Percentiles rank a stretch among this genome's conserved stretches.
phyloP scores from a whole-genome alignment of 35 echinoderm and acorn worm genomes.

The Nesometra sesokonis region DNA sequence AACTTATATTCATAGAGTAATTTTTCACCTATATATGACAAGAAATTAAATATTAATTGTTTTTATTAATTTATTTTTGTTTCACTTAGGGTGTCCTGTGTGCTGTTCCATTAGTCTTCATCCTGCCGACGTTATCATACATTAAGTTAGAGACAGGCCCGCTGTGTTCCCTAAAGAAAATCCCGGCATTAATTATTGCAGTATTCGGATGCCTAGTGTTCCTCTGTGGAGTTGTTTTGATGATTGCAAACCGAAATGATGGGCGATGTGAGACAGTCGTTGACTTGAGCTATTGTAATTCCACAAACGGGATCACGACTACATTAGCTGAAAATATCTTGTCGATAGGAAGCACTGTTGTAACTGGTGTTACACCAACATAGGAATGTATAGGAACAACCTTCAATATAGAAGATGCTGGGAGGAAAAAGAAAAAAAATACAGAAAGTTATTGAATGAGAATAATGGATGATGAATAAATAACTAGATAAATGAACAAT shows the following conservation, averaged over 20 bases:
- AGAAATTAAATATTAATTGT: no score
- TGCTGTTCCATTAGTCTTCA: slow-evolving; percentile 74
- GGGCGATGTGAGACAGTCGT: slow-evolving; percentile 35
- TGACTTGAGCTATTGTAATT: slow-evolving; percentile 42
- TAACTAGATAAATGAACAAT: no score
- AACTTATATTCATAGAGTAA: no score
- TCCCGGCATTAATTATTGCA: slow-evolving; percentile 58
- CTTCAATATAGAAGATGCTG: no score
- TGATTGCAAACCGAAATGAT: slow-evolving; percentile 31
- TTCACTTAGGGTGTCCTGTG: slow-evolving; percentile 66
- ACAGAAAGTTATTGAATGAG: no score
- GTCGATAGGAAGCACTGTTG: neutral
- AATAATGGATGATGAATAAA: no score
- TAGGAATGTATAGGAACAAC: neutral
- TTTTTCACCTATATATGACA: no score
- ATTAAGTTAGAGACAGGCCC: slow-evolving; percentile 52
- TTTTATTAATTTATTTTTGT: neutral
- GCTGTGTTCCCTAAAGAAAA: slow-evolving; percentile 46
- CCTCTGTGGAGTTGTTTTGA: slow-evolving; percentile 60
- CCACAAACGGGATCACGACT: neutral
- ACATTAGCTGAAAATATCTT: neutral
- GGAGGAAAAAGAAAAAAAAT: no score
- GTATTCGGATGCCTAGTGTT: slow-evolving; percentile 44
- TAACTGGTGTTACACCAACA: neutral
- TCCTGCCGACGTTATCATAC: slow-evolving; percentile 64